Percentiles rank a stretch among this genome's conserved stretches.
phyloP scores from a whole-genome alignment of 2,113 vertebrate species.

The Passer montanus region DNA sequence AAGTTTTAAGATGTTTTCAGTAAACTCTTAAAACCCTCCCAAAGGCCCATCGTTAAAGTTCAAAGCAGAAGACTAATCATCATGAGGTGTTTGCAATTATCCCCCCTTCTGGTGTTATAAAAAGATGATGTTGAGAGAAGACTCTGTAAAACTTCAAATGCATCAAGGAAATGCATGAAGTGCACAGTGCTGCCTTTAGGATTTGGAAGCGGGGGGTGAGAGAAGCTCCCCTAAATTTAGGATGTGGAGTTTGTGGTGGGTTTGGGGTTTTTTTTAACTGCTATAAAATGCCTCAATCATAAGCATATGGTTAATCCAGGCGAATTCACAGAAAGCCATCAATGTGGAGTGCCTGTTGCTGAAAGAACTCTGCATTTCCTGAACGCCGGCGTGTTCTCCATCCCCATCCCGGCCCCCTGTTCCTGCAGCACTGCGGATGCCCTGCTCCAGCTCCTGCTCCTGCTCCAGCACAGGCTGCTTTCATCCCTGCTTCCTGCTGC shows the following conservation, averaged over 20 bases:
- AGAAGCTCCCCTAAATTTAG: neutral
- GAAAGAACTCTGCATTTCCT: neutral
- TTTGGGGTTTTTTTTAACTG: neutral
- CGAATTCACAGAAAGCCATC: neutral
- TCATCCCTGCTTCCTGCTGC: constrained; percentile 62
- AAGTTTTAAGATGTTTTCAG: constrained; percentile 6
- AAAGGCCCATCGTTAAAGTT: neutral
- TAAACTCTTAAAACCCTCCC: constrained; percentile 15
- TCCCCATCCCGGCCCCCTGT: neutral
- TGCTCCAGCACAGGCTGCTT: neutral
- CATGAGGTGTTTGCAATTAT: constrained; percentile 28
- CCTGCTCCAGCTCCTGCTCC: neutral
- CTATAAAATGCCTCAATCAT: neutral
- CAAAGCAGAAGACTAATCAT: constrained; percentile 35
- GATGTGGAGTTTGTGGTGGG: neutral
- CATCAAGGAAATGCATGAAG: neutral
- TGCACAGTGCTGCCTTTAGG: neutral
- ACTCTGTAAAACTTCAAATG: neutral
- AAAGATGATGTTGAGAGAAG: neutral
- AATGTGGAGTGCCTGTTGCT: neutral
- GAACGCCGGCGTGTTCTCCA: neutral
- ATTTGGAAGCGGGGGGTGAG: rapidly evolving
- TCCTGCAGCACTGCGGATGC: constrained; percentile 22
- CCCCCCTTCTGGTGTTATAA: neutral
- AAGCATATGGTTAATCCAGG: neutral